Evolutionary conservation across 2,797 vertebrate species (phyloP).

Genomic region (Crenuchus spilurus): DNA sequence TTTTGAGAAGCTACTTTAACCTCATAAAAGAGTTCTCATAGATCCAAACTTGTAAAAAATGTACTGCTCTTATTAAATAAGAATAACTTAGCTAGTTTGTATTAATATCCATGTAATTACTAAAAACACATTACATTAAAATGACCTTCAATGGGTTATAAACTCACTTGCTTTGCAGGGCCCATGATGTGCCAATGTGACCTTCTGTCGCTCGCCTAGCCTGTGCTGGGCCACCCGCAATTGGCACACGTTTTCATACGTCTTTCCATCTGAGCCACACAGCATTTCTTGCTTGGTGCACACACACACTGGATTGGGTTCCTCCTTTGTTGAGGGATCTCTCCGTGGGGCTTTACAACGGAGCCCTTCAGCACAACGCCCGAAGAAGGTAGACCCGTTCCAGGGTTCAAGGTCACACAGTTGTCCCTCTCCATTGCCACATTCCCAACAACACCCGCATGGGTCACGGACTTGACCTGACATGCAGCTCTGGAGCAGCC

Average conservation of each 20-base stretch:
- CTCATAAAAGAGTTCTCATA: too few relatives aligned
- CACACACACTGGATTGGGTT: constrained; percentile 55
- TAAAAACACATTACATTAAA: too few relatives aligned
- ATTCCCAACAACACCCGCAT: constrained; percentile 68
- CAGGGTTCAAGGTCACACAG: constrained; percentile 57
- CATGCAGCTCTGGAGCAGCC: constrained; percentile 52
- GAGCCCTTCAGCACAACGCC: constrained; percentile 60
- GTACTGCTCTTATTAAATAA: background rate
- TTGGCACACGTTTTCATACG: constrained; percentile 63
- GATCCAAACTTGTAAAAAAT: too few relatives aligned
- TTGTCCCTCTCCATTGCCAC: constrained; percentile 66
- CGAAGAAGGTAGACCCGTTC: constrained; percentile 48
- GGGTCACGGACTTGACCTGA: constrained; percentile 55
- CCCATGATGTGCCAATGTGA: constrained; percentile 55
- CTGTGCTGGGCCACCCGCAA: constrained; percentile 52
- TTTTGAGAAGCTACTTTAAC: too few relatives aligned
- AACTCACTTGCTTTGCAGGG: constrained; percentile 64
- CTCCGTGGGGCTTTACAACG: constrained; percentile 49
- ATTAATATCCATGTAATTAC: background rate
- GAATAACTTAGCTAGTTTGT: background rate
- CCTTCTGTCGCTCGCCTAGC: constrained; percentile 30
- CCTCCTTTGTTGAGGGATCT: constrained; percentile 20
- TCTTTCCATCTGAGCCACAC: constrained; percentile 63
- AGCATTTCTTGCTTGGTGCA: constrained; percentile 59
- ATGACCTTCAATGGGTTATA: background rate